Percentiles rank a stretch among this genome's conserved stretches.
These are phyloP conservation scores for Sycophaga agraensis DNA, from an alignment of 1,140 invertebrate species.

Conservation along the genomic window DNA sequence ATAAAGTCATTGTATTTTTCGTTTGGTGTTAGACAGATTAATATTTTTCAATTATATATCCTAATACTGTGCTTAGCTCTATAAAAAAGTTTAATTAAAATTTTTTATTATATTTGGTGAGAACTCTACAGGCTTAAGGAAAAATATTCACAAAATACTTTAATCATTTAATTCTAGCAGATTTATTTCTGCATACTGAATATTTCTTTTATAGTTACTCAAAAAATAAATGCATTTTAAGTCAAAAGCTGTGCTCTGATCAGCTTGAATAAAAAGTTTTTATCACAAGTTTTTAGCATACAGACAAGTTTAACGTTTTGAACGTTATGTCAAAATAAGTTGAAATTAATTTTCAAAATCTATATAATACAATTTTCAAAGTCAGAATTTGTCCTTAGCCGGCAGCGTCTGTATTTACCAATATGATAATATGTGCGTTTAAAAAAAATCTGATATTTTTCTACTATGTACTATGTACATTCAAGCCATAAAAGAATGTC, in stretches of 20 bases:
- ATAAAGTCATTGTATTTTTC: constrained; percentile 4
- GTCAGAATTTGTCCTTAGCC: constrained; percentile 19
- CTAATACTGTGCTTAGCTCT: constrained; percentile 11
- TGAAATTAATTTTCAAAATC: constrained; percentile 21
- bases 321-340: constrained; percentile 27
- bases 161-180: constrained; percentile 2
- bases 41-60: neutral
- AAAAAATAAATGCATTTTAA: constrained; percentile 30
- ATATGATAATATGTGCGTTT: constrained; percentile 18
- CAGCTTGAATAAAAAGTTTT: constrained; percentile 23
- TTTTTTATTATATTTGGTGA: neutral
- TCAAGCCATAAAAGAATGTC: constrained; percentile 22
- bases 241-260: constrained; percentile 25
- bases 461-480: constrained; percentile 14
- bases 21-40: constrained; percentile 6
- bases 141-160: constrained; percentile 17
- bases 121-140: constrained; percentile 16
- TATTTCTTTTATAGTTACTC: constrained; percentile 15
- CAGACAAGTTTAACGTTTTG: constrained; percentile 24
- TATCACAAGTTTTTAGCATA: constrained; percentile 28
- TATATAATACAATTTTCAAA: constrained; percentile 23
- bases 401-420: constrained; percentile 28
- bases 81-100: constrained; percentile 10
- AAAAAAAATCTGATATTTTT: constrained; percentile 16
- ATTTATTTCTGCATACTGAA: constrained; percentile 4